Evolutionary conservation across 2,113 vertebrate genomes (phyloP).

Genomic region (Chamaea fasciata): DNA sequence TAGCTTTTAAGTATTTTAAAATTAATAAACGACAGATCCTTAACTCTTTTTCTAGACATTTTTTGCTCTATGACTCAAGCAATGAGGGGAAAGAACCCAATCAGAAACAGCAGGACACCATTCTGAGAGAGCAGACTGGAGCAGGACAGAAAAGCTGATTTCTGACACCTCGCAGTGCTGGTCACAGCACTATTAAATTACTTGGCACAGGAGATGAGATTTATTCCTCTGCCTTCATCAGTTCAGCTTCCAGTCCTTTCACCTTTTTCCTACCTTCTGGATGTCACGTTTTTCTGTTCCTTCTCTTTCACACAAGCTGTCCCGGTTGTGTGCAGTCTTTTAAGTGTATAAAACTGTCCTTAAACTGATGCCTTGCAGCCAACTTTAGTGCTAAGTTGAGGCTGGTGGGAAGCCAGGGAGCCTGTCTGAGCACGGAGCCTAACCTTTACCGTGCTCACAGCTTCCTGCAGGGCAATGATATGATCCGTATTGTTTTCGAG

Average conservation of each 20-base stretch:
- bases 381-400: rapidly evolving
- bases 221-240: background rate
- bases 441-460: background rate
- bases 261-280: background rate
- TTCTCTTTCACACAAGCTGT: background rate
- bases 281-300: background rate
- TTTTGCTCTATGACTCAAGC: background rate
- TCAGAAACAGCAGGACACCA: background rate
- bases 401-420: background rate
- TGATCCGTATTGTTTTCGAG: background rate
- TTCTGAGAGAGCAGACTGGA: background rate
- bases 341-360: background rate
- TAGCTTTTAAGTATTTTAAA: background rate
- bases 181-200: background rate
- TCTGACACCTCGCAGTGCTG: background rate
- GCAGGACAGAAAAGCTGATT: background rate
- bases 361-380: background rate
- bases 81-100: background rate
- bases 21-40: background rate
- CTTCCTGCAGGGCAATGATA: background rate
- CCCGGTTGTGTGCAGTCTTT: background rate
- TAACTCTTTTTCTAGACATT: background rate
- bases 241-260: background rate
- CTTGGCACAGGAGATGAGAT: background rate
- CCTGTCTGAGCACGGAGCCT: background rate